These are phyloP conservation scores for Vireo griseus DNA, from an alignment of 2,797 vertebrate genomes.

Conservation along the genomic window DNA sequence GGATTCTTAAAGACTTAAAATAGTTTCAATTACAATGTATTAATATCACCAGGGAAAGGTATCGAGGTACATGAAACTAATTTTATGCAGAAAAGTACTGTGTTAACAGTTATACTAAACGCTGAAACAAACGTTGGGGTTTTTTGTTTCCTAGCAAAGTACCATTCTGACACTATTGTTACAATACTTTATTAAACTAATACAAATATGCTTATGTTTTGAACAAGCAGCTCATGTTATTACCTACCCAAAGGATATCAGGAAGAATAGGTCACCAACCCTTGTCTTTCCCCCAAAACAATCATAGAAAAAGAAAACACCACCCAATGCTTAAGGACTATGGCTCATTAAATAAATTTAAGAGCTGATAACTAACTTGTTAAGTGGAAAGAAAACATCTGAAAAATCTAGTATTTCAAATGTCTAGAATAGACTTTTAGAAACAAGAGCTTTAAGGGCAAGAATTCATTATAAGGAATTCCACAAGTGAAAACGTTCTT, in stretches of 20 bases:
- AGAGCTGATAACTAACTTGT: background rate
- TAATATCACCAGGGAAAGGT: background rate
- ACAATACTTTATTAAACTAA: background rate
- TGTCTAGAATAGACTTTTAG: background rate
- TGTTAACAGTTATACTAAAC: background rate
- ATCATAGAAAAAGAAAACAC: background rate
- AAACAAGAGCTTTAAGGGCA: background rate
- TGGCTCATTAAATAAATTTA: background rate
- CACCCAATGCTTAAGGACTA: background rate
- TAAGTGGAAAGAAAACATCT: background rate
- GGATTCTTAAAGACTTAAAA: background rate
- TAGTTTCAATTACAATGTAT: background rate
- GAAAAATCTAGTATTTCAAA: background rate
- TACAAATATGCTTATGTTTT: background rate
- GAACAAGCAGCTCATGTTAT: background rate
- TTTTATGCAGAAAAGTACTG: background rate
- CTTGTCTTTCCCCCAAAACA: background rate
- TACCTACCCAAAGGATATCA: background rate
- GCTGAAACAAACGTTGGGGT: fast-evolving
- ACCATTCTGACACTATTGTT: background rate
- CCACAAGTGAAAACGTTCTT: background rate
- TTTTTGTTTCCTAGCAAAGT: background rate
- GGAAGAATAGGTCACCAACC: background rate
- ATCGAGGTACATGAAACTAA: background rate
- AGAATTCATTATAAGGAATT: background rate